Percentiles rank a stretch among this genome's conserved stretches.
These are phyloP conservation scores for Corythaixoides concolor DNA, from an alignment of 2,113 vertebrate species.

Conservation along the genomic window DNA sequence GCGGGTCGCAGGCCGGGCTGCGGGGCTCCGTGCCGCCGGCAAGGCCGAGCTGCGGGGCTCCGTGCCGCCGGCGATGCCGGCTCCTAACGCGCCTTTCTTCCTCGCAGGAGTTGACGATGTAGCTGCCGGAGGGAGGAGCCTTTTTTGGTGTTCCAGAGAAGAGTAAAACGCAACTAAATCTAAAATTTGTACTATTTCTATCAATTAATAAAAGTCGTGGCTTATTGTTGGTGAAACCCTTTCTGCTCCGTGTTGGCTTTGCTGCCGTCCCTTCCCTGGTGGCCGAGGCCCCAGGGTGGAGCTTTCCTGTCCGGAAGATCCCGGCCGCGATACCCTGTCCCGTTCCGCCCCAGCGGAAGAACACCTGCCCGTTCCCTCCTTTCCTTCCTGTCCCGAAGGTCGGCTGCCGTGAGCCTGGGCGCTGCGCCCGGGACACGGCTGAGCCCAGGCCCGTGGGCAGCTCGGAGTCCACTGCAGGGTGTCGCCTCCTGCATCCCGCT, in stretches of 20 bases:
- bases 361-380: background rate
- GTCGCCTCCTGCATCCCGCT: too few species aligned
- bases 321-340: background rate
- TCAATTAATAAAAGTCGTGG: constrained; percentile 94
- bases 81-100: background rate
- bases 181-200: constrained; percentile 99
- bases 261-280: background rate
- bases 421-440: too few species aligned
- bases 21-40: rapidly evolving
- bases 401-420: background rate
- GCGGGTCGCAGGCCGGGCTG: rapidly evolving
- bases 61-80: rapidly evolving
- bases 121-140: constrained; percentile 70
- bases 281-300: background rate
- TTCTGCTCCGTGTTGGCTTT: background rate
- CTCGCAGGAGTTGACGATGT: constrained; percentile 96
- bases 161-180: constrained; percentile 83
- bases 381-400: constrained; percentile 4
- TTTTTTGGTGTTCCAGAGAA: constrained; percentile 74
- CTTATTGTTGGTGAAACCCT: constrained; percentile 83
- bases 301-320: background rate
- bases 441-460: too few species aligned
- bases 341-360: background rate
- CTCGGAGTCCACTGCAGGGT: too few species aligned
- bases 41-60: background rate